Conservation (phyloP, 2,888 invertebrate genomes). For the Rapana venosa region DNA sequence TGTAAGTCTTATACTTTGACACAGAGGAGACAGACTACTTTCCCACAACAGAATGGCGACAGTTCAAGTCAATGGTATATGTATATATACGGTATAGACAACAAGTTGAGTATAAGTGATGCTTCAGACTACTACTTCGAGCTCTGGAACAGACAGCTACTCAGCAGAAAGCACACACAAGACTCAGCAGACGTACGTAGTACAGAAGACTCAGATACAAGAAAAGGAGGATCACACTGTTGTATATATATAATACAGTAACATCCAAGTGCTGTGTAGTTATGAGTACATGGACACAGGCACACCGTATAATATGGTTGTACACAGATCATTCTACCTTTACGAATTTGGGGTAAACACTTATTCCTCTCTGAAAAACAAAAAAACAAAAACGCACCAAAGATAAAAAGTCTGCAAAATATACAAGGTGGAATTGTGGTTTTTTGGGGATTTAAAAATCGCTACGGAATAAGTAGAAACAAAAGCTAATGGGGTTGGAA, state of each 20-base stretch:
- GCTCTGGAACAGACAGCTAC: not conserved
- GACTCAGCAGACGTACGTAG: not conserved
- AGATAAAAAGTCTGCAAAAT: conserved; percentile 8
- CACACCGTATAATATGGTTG: not conserved
- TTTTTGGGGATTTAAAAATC: not conserved
- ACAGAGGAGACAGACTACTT: not conserved
- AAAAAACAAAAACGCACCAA: conserved; percentile 43
- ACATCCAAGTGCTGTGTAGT: not conserved
- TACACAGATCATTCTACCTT: conserved; percentile 51
- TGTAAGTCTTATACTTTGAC: too few species aligned
- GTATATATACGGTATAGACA: too few species aligned
- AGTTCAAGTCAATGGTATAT: too few species aligned
- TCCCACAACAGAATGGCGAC: too few species aligned
- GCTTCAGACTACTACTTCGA: not conserved
- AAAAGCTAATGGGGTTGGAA: too few species aligned
- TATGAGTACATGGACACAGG: conserved; percentile 32
- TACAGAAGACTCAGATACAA: conserved; percentile 7
- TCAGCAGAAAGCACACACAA: not conserved
- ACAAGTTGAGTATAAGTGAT: too few species aligned
- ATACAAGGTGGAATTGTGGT: not conserved
- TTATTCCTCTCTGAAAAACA: conserved; percentile 56
- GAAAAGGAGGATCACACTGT: not conserved
- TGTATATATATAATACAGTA: conserved; percentile 28
- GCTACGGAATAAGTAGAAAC: too few species aligned
- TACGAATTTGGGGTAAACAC: conserved; percentile 55